phyloP scores from a whole-genome alignment of 1,140 invertebrate genomes.

The Gerris buenoi region DNA sequence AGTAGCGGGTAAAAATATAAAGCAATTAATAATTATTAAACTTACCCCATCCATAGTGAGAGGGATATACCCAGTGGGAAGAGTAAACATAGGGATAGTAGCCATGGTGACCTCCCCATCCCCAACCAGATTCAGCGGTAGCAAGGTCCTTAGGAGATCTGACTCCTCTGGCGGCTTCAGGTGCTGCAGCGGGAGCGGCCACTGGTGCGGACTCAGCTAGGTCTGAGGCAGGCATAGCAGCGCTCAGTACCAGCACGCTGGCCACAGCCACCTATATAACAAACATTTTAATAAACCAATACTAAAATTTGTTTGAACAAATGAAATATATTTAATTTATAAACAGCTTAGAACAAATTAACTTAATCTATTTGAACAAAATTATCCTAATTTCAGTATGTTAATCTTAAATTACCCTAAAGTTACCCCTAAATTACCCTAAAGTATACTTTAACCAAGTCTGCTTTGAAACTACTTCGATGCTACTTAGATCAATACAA shows the following conservation, averaged over 20 bases:
- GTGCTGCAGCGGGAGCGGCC: neutral
- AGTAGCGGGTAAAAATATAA: no score
- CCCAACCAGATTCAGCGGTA: neutral
- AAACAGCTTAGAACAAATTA: no score
- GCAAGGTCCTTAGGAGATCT: neutral
- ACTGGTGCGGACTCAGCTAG: neutral
- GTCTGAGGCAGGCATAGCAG: neutral
- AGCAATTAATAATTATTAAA: no score
- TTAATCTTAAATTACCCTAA: no score
- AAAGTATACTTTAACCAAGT: no score
- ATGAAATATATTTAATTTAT: no score
- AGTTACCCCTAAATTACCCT: no score
- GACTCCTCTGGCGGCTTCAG: neutral
- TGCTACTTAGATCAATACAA: no score
- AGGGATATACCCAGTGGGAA: neutral
- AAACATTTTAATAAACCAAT: neutral
- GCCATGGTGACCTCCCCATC: neutral
- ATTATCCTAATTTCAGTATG: no score
- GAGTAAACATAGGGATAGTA: neutral
- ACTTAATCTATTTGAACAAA: no score
- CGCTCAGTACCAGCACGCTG: neutral
- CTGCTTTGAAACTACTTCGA: no score
- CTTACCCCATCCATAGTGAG: neutral
- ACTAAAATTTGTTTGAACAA: no score
- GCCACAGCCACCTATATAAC: neutral